These are phyloP conservation scores for Sebastes hubbsi DNA, from an alignment of 2,797 vertebrate genomes.

Conservation along the genomic window DNA sequence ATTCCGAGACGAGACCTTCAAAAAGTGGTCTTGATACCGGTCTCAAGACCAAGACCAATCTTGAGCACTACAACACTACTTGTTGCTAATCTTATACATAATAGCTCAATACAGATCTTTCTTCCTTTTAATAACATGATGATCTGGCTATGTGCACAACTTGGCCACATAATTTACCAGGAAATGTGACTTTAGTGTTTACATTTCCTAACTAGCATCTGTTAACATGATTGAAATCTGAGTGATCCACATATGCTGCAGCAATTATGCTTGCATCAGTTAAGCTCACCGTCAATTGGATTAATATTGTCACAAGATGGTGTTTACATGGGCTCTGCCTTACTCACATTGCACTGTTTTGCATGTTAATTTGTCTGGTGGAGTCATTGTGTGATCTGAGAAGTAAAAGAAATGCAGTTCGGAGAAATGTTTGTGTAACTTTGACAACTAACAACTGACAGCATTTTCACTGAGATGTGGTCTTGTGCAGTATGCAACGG, in stretches of 20 bases:
- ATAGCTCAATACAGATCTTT: background rate
- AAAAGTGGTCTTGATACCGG: no score
- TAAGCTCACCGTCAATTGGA: constrained; percentile 12
- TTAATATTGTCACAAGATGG: constrained; percentile 26
- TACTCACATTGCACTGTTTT: background rate
- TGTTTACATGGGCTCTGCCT: constrained; percentile 23
- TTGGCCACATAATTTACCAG: background rate
- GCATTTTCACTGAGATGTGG: background rate
- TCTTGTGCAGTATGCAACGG: background rate
- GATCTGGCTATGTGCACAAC: background rate
- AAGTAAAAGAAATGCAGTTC: background rate
- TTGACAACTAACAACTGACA: background rate
- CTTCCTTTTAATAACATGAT: background rate
- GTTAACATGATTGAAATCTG: constrained; percentile 23
- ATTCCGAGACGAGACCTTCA: no score
- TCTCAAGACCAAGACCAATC: no score
- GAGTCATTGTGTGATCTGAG: constrained; percentile 2
- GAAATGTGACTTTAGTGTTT: constrained; percentile 9
- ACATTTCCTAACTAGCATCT: constrained; percentile 21
- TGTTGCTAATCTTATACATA: background rate
- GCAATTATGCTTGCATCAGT: constrained; percentile 12
- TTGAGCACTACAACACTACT: no score
- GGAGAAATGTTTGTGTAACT: background rate
- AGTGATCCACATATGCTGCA: constrained; percentile 30
- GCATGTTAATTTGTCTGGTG: constrained; percentile 21